These are phyloP conservation scores for Tetraodon nigroviridis DNA, from an alignment of 2,113 vertebrate genomes.

Conservation along the genomic window DNA sequence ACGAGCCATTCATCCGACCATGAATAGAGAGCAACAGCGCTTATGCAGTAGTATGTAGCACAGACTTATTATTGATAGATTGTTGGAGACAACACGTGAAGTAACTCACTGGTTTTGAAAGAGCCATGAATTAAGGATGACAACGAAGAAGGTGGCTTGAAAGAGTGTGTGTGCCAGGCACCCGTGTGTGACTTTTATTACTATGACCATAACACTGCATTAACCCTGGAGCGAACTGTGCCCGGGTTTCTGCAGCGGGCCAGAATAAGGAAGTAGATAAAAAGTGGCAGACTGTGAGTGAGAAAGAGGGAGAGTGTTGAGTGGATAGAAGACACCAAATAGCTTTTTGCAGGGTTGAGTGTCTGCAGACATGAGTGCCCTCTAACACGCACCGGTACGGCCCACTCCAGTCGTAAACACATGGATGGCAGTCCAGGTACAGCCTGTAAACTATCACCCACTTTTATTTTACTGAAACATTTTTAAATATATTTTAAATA, in stretches of 20 bases:
- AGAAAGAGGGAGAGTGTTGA: slow-evolving; percentile 41
- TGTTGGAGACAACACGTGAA: slow-evolving; percentile 36
- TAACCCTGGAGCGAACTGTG: slow-evolving; percentile 35
- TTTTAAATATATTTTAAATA: too few species aligned
- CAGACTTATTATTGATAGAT: slow-evolving; percentile 21
- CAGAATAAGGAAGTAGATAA: slow-evolving; percentile 21
- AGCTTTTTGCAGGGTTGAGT: slow-evolving; percentile 68
- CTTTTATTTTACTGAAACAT: too few species aligned
- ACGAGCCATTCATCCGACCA: slow-evolving; percentile 25
- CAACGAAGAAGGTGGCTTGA: slow-evolving; percentile 11
- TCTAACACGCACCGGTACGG: slow-evolving; percentile 8
- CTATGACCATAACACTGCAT: slow-evolving; percentile 28
- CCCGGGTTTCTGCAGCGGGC: slow-evolving; percentile 30
- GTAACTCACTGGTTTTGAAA: slow-evolving; percentile 36
- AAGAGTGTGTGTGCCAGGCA: slow-evolving; percentile 4
- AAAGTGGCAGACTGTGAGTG: slow-evolving; percentile 51
- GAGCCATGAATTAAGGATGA: slow-evolving; percentile 63
- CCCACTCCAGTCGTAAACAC: too few species aligned
- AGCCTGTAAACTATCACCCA: too few species aligned
- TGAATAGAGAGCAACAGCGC: slow-evolving; percentile 25
- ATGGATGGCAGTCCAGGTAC: too few species aligned
- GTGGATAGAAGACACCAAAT: slow-evolving; percentile 59
- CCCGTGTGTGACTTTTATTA: slow-evolving; percentile 27
- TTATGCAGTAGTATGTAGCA: slow-evolving; percentile 14
- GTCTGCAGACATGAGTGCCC: slow-evolving; percentile 54